Evolutionary conservation across 2,888 invertebrate genomes (phyloP).

Genomic region (Melieria omissa): DNA sequence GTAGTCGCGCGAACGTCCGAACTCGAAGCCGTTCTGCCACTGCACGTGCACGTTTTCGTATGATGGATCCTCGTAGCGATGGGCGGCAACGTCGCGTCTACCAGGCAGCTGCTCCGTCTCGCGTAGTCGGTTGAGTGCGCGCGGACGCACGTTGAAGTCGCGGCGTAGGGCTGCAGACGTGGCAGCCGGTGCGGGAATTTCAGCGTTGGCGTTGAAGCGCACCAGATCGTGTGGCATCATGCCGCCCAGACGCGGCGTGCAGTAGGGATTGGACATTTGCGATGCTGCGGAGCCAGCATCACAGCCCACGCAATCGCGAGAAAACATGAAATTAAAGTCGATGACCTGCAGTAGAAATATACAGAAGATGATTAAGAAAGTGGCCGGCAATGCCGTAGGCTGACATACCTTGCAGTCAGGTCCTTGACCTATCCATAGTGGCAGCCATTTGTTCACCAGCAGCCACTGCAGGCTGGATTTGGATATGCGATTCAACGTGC

Average conservation of each 20-base stretch:
- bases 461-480: constrained; percentile 75
- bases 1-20: constrained; percentile 62
- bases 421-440: constrained; percentile 72
- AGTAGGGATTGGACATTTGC: constrained; percentile 58
- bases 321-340: constrained; percentile 69
- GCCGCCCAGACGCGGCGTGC: constrained; percentile 55
- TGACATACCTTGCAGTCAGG: constrained; percentile 66
- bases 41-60: constrained; percentile 66
- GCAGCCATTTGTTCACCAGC: constrained; percentile 75
- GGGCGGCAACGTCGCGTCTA: constrained; percentile 37
- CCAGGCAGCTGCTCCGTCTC: constrained; percentile 48
- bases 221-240: constrained; percentile 62
- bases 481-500: constrained; percentile 69
- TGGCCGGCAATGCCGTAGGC: not conserved
- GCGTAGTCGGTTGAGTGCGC: constrained; percentile 61
- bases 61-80: constrained; percentile 63
- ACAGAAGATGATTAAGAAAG: not conserved
- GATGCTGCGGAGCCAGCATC: constrained; percentile 57
- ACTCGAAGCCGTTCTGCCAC: constrained; percentile 66
- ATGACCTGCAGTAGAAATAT: constrained; percentile 55
- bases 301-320: constrained; percentile 66
- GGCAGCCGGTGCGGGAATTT: constrained; percentile 51
- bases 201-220: constrained; percentile 59
- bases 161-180: constrained; percentile 42
- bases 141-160: constrained; percentile 56